Evolutionary conservation across 2,797 vertebrate species (phyloP), one percentile per base, ranked within the genome.

Genomic region (Aeoliscus strigatus): DNA sequence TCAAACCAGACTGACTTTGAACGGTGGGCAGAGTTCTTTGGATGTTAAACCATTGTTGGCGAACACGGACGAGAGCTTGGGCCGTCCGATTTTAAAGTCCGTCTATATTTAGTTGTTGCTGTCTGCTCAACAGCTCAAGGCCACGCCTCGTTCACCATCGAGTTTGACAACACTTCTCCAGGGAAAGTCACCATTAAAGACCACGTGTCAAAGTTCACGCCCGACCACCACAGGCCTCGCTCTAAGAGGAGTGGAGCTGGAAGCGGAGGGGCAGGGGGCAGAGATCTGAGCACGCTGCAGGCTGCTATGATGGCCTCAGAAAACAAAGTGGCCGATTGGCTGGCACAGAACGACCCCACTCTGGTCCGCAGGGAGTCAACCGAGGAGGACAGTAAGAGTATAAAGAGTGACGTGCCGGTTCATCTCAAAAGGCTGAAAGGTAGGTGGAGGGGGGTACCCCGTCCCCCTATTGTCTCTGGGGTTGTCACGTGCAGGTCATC

Each of bases 171-270:
- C 79, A 91, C 90, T 39, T 90, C 93, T 58, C 94, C 94, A 4
- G 94, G 96, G 61, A 98, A 97, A 84, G 94, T 97, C 55, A 98
- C 94, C 14, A 98, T 98, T 82, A 96, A 93, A 83, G 96, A 98
- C 83, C 96, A 98, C 0, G 91, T 98, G 78, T 94, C 90, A 53
- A 94, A 93, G 81, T 91, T 92, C 70, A 80, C 87, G 3, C 81
- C 91, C 0, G 92, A 94, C 26, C 81, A 83, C 34, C 91, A 91
- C 53, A 91, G 92, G 39, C 82, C 91, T 31, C 94, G 92, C 49
- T 83, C 90, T 15, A 98, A 93, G 73, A 97, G 93, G 68, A 85
- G 89, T 18, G 86, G 89, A 44, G 78, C 82, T 31, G 86, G 82
- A 88, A 60, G 80, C 65, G 75, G 63, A 84, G 56, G 79, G 57